phyloP scores from a whole-genome alignment of 2,797 vertebrate genomes.

The Epinephelus malabaricus region DNA sequence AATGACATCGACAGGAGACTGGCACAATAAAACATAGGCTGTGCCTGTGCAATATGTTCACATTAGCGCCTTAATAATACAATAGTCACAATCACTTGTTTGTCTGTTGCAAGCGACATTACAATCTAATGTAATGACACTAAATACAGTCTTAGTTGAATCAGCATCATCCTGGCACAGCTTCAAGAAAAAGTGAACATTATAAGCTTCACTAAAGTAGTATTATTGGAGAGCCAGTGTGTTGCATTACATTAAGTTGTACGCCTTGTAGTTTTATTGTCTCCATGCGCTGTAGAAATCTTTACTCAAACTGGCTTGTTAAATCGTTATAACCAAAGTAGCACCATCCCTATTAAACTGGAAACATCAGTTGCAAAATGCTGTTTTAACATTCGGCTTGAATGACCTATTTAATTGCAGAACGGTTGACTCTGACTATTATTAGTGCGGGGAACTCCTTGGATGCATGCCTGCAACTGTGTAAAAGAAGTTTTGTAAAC shows the following conservation, averaged over 20 bases:
- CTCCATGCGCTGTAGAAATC: slow-evolving; percentile 37
- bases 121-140: neutral
- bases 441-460: slow-evolving; percentile 15
- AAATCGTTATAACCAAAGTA: slow-evolving; percentile 33
- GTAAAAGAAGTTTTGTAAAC: slow-evolving; percentile 32
- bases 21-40: neutral
- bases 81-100: neutral
- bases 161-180: slow-evolving; percentile 7
- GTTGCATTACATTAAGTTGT: slow-evolving; percentile 38
- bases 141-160: slow-evolving; percentile 7
- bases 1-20: neutral
- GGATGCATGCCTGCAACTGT: slow-evolving; percentile 43
- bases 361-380: slow-evolving; percentile 24
- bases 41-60: neutral
- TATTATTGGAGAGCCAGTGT: slow-evolving; percentile 28
- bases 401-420: slow-evolving; percentile 39
- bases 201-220: slow-evolving; percentile 11
- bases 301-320: slow-evolving; percentile 48
- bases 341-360: slow-evolving; percentile 25
- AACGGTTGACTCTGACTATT: slow-evolving; percentile 8
- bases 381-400: slow-evolving; percentile 31
- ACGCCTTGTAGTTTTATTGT: slow-evolving; percentile 42
- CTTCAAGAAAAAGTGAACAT: slow-evolving; percentile 27
- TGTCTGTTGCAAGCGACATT: neutral
- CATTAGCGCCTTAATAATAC: neutral